A percentile compares a stretch with the other conserved stretches of the same genome.
phyloP scores from a whole-genome alignment of 2,113 vertebrate genomes.

The Dipodomys merriami region DNA sequence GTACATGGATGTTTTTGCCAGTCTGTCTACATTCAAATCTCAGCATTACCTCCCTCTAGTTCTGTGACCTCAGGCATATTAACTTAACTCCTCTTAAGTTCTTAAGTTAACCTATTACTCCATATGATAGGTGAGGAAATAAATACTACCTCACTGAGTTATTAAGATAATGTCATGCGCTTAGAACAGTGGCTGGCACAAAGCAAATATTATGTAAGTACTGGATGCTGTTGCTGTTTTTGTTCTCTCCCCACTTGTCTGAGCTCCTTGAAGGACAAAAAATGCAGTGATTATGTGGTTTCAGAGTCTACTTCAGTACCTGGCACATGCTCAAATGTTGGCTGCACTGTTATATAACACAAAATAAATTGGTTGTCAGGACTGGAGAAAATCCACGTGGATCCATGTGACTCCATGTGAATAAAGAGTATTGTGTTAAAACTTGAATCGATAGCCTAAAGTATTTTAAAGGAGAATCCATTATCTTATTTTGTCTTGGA shows the following conservation, averaged over 20 bases:
- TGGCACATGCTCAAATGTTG: not conserved
- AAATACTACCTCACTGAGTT: not conserved
- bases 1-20: not conserved
- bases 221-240: not conserved
- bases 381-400: no score
- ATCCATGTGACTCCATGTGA: not conserved
- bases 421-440: not conserved
- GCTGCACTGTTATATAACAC: not conserved
- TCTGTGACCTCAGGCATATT: not conserved
- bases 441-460: not conserved
- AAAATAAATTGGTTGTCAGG: not conserved
- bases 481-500: not conserved
- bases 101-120: slow-evolving; percentile 21
- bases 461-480: not conserved
- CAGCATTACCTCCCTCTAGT: not conserved
- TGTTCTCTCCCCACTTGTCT: not conserved
- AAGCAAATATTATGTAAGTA: not conserved
- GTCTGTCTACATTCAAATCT: not conserved
- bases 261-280: slow-evolving; percentile 46
- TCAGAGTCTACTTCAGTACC: not conserved
- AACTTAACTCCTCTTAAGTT: not conserved
- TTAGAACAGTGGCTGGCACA: slow-evolving; percentile 1
- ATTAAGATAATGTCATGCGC: not conserved
- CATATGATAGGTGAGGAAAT: slow-evolving; percentile 6
- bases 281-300: not conserved